Conservation (phyloP, 2,113 vertebrate genomes). For the Corvus moneduloides region DNA sequence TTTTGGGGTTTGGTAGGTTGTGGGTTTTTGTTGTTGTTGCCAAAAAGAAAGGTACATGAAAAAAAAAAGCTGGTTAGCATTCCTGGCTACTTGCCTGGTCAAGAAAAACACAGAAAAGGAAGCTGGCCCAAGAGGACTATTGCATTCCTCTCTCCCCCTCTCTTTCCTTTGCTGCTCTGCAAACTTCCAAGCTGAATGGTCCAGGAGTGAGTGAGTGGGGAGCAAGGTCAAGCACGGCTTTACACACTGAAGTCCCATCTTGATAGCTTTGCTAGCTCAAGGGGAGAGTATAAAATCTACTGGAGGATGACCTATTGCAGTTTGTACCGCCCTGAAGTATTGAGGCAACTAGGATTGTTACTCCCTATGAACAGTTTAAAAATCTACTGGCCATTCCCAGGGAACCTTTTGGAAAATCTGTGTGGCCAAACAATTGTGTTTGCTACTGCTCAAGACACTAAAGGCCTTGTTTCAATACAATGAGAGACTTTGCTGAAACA, state of each 20-base stretch:
- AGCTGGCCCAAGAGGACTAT: background rate
- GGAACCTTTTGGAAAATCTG: background rate
- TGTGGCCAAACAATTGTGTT: background rate
- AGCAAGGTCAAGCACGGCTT: background rate
- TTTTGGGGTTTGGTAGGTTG: background rate
- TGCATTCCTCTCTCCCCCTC: background rate
- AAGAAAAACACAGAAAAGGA: background rate
- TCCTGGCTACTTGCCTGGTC: background rate
- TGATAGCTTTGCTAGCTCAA: background rate
- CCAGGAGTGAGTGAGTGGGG: background rate
- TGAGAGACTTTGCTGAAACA: background rate
- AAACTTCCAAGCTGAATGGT: background rate
- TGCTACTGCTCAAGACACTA: background rate
- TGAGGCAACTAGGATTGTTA: background rate
- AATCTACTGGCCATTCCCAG: background rate
- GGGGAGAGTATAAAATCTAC: background rate
- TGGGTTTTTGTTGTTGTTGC: background rate
- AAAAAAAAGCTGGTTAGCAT: background rate
- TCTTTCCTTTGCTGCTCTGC: background rate
- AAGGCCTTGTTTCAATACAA: background rate
- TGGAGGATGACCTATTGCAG: background rate
- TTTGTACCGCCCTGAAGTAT: background rate
- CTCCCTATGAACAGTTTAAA: background rate
- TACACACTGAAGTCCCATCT: accelerated
- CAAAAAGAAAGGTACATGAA: background rate